A percentile compares a stretch with the other conserved stretches of the same genome.
These are phyloP conservation scores for Esox niger DNA, from an alignment of 2,113 vertebrate genomes.

Conservation along the genomic window DNA sequence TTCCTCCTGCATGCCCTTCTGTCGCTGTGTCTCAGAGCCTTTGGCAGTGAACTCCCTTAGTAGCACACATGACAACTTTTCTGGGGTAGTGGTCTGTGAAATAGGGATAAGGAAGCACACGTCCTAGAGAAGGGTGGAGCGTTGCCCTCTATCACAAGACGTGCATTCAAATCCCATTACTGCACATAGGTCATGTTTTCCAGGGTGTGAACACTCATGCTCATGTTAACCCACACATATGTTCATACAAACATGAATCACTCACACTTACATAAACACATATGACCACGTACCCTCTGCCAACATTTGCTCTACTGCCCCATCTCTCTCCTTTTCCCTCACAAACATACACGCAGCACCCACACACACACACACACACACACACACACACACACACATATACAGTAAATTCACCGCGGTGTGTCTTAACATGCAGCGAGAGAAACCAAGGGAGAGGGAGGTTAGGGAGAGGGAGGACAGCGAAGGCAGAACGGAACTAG, in stretches of 20 bases:
- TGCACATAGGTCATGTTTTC: not conserved
- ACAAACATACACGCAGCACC: not conserved
- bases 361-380: conserved; percentile 6
- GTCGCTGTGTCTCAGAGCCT: not conserved
- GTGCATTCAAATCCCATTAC: not conserved
- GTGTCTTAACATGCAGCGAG: conserved; percentile 55
- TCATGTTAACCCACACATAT: not conserved
- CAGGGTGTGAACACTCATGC: not conserved
- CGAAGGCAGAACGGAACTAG: conserved; percentile 2
- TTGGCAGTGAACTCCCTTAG: not conserved
- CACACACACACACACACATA: conserved; percentile 17
- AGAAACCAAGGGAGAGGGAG: conserved; percentile 20
- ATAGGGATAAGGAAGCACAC: conserved; percentile 32
- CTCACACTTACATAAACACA: not conserved
- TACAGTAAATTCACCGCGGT: conserved; percentile 52
- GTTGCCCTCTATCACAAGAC: not conserved
- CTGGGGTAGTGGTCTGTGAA: conserved; percentile 46
- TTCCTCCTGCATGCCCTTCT: not conserved
- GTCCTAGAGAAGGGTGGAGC: conserved; percentile 10
- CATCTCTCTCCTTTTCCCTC: not conserved
- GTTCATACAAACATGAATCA: not conserved
- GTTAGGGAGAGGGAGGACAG: conserved; percentile 13
- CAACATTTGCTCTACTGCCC: not conserved
- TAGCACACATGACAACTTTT: conserved; percentile 36
- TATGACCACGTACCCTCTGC: not conserved